Percentiles rank a stretch among this genome's conserved stretches.
Conservation (phyloP, 2,888 invertebrate genomes). For the Dynastes hyllus region DNA sequence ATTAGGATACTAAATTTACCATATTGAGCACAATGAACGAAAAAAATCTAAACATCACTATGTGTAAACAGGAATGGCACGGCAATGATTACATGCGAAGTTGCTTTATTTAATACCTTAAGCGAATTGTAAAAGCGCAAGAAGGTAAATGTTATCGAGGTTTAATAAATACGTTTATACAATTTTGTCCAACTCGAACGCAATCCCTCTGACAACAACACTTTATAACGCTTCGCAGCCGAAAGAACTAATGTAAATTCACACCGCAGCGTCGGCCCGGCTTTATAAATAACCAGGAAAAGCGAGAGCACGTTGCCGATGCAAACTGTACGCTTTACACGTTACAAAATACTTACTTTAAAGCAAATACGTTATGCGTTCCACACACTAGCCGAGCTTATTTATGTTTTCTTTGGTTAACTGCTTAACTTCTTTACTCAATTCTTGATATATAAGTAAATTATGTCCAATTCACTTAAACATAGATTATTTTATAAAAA, state of each 20-base stretch:
- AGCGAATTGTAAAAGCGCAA: neutral
- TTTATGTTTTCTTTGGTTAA: constrained; percentile 35
- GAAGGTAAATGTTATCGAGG: neutral
- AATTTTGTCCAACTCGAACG: constrained; percentile 26
- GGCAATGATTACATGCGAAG: constrained; percentile 8
- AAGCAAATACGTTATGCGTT: constrained; percentile 36
- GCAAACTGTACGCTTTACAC: constrained; percentile 34
- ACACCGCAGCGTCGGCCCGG: constrained; percentile 4
- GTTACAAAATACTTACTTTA: constrained; percentile 32
- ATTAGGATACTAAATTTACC: neutral
- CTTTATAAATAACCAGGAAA: constrained; percentile 42
- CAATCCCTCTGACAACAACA: constrained; percentile 37
- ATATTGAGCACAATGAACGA: neutral
- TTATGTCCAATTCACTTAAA: constrained; percentile 13
- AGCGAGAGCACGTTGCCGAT: constrained; percentile 37
- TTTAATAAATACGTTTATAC: constrained; percentile 38
- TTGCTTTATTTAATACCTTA: constrained; percentile 9
- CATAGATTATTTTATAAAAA: too few relatives aligned
- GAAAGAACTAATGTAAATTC: constrained; percentile 42
- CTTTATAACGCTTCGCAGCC: constrained; percentile 30
- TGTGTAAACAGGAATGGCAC: neutral
- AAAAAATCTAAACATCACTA: neutral
- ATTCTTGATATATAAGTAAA: too few relatives aligned
- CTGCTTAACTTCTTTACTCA: neutral
- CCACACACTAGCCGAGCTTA: constrained; percentile 26